These are phyloP conservation scores for Pterobdella sp. DNA, from an alignment of 2,888 invertebrate genomes.

Conservation along the genomic window DNA sequence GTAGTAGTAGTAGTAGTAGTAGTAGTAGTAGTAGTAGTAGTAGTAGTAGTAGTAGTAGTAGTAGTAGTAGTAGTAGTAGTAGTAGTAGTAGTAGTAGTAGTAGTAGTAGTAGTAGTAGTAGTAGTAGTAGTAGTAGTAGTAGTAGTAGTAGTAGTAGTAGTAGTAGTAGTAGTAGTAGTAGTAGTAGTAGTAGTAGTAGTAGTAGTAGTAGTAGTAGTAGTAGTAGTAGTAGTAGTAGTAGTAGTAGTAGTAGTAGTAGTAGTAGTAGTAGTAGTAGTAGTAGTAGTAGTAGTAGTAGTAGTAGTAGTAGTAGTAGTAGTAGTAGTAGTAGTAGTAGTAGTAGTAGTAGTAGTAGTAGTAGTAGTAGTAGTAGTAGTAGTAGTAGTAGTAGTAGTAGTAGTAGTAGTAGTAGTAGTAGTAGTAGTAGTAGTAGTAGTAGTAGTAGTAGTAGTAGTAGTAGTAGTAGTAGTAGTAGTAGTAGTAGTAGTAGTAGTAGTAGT, in stretches of 20 bases:
- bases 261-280: constrained; percentile 29
- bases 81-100: constrained; percentile 13
- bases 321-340: constrained; percentile 34
- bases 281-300: constrained; percentile 30
- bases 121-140: constrained; percentile 14
- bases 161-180: constrained; percentile 15
- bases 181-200: constrained; percentile 16
- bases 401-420: constrained; percentile 21
- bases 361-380: constrained; percentile 25
- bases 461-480: constrained; percentile 20
- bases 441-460: constrained; percentile 17
- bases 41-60: constrained; percentile 13
- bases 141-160: constrained; percentile 13
- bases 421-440: constrained; percentile 17
- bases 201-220: constrained; percentile 13
- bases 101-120: constrained; percentile 11
- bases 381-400: constrained; percentile 23
- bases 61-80: constrained; percentile 16
- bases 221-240: constrained; percentile 22
- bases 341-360: constrained; percentile 33
- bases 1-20: constrained; percentile 16
- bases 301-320: constrained; percentile 35
- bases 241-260: constrained; percentile 29
- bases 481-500: constrained; percentile 21
- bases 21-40: constrained; percentile 16